Evolutionary conservation across 2,797 vertebrate species (phyloP), one percentile per base, ranked within the genome.

Genomic region (Tokudaia tokunoshimensis): DNA sequence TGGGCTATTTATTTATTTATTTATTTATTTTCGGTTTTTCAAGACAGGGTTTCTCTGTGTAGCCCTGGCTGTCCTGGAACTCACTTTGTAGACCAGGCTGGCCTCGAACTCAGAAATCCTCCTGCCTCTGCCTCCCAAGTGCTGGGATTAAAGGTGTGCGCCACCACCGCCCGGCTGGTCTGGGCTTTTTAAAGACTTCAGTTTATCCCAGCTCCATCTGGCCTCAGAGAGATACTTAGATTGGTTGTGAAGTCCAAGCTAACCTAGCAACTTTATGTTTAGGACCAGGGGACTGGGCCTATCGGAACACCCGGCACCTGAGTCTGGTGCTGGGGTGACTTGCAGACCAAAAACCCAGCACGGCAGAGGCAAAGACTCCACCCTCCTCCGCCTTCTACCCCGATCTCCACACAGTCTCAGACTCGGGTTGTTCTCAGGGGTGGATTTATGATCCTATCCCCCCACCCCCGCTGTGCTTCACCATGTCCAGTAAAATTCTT

Each of bases 401-500:
- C 0, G 7, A 10, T 11, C 4, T 12, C 6, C 14, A 20, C 34
- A 20, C 37, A 29, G 31, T 19, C 9, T 8, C 55, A 41, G 76
- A 65, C 31, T 92, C 65, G 26, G 37, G 55, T 81, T 17, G 67
- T 78, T 78, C 44, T 81, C 83, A 6, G 63, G 55, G 94, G 61
- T 88, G 92, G 65, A 90, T 91, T 89, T 65, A 86, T 83, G 84
- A 37, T 52, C 95, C 95, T 95, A 92, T 97, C 88, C 93, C 83
- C 67, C 26, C 90, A 96, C 88, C 92, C 84, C 70, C 26, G 74
- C 96, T 80, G 63, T 65, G 81, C 88, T 94, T 89, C 91, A 96
- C 82, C 13, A 44, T 26, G 95, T 94, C 96, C 97, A 97, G 91
- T 97, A 97, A 97, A 96, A 96, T 92, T 61, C 92, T 92, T 84